Percentiles rank a stretch among this genome's conserved stretches.
Conservation (phyloP, 2,888 invertebrate species). For the Physocephala rufipes region DNA sequence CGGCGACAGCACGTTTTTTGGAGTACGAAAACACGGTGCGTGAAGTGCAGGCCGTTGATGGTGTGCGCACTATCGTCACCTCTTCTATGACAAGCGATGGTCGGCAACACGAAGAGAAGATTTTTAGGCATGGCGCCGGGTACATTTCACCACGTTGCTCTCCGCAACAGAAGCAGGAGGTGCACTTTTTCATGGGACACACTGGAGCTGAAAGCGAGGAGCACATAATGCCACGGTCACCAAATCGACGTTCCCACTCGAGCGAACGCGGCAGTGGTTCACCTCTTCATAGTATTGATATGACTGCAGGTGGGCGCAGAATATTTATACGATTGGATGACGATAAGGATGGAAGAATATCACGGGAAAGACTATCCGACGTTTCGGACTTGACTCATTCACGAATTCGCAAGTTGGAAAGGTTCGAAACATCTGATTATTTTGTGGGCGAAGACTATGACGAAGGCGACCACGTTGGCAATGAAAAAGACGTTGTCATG, state of each 20-base stretch:
- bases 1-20: conserved; percentile 73
- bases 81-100: conserved; percentile 60
- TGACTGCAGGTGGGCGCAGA: conserved; percentile 59
- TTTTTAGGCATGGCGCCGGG: conserved; percentile 60
- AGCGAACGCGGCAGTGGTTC: conserved; percentile 57
- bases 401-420: conserved; percentile 50
- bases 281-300: conserved; percentile 57
- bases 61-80: conserved; percentile 62
- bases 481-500: conserved; percentile 47
- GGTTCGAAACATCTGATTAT: conserved; percentile 27
- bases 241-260: conserved; percentile 50
- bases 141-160: conserved; percentile 57
- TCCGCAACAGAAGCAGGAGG: conserved; percentile 49
- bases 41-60: conserved; percentile 67
- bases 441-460: conserved; percentile 24
- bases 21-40: conserved; percentile 76
- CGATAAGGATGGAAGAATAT: conserved; percentile 45
- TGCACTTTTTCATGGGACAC: conserved; percentile 69
- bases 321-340: conserved; percentile 61
- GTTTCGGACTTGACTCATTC: conserved; percentile 55
- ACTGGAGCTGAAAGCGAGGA: conserved; percentile 57
- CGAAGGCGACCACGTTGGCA: conserved; percentile 42
- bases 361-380: conserved; percentile 47
- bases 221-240: conserved; percentile 51
- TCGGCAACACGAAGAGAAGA: conserved; percentile 58